Base-by-base conservation (phyloP, 2,113 vertebrate genomes). In the Bettongia penicillata region DNA sequence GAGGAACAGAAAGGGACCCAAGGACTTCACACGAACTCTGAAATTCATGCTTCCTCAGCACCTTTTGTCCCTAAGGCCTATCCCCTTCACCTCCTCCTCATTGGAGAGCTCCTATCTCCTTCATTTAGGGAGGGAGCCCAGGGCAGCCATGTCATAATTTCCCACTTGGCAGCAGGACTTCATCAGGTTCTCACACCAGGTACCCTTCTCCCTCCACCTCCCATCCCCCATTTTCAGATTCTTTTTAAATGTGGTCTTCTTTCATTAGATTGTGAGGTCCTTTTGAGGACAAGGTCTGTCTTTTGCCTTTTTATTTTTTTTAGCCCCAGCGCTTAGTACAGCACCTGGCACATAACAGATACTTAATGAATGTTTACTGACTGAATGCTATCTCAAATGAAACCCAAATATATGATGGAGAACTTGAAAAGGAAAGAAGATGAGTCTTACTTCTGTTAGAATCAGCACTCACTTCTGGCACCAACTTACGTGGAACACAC, bases 361-460 rank as follows among this genome's bases (percentile, higher is more conserved):
- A 57, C 10, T 68, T 37, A 68, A 68, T 61, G 31, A 61, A 61
- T 68, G 31, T 37, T 37, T 37, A 68, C 57, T 68, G 12, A 37
- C 57, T 68, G 31, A 52, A 7, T 25, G 57, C 2, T 12, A 16
- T 9, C 61, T 91, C 57, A 95, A 94, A 22, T 91, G 28, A 96
- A 91, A 68, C 3, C 11, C 28, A 28, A 31, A 37, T 5, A 48
- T 19, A 57, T 28, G 31, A 95, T 55, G 89, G 91, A 92, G 43
- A 94, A 93, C 24, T 84, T 91, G 51, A 94, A 93, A 94, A 90
- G 91, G 8, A 95, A 91, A 11, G 12, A 24, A 55, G 8, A 93
- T 48, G 84, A 89, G 16, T 48, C 7, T 22, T 25, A 89, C 47
- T 94, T 84, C 24, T 24, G 53, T 31, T 89, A 90, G 0, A 89